phyloP scores from a whole-genome alignment of 2,888 invertebrate species.

The Sisyra terminalis region DNA sequence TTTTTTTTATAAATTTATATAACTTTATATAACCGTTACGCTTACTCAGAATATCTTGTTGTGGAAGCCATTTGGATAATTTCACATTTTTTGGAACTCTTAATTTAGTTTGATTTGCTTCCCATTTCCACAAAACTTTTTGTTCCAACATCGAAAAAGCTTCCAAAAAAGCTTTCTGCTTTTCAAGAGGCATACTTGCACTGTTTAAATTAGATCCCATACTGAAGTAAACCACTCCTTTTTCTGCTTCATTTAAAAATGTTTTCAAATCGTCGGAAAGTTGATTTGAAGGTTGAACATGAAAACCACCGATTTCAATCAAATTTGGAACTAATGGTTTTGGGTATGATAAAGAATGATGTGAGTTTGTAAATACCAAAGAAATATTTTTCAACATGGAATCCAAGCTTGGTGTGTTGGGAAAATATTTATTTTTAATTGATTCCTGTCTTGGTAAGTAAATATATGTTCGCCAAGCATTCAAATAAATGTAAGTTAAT shows the following conservation, averaged over 20 bases:
- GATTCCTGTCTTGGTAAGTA: conserved; percentile 10
- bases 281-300: conserved; percentile 11
- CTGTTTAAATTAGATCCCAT: conserved; percentile 21
- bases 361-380: conserved; percentile 15
- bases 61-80: conserved; percentile 15
- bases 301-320: conserved; percentile 16
- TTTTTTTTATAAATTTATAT: conserved; percentile 6
- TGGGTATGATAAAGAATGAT: conserved; percentile 13
- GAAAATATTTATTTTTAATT: conserved; percentile 15
- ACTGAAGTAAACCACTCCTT: conserved; percentile 23
- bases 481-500: background rate
- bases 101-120: conserved; percentile 13
- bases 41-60: conserved; percentile 13
- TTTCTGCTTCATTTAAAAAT: conserved; percentile 18
- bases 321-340: conserved; percentile 15
- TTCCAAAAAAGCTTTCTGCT: conserved; percentile 15
- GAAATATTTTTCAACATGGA: conserved; percentile 11
- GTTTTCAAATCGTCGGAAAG: conserved; percentile 16
- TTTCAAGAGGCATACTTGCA: conserved; percentile 16
- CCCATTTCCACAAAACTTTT: conserved; percentile 24
- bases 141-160: conserved; percentile 21
- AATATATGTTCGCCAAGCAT: background rate
- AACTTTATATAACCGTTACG: background rate
- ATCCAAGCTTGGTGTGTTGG: conserved; percentile 12
- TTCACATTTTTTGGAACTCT: conserved; percentile 13